Evolutionary conservation across 2,797 vertebrate genomes (phyloP).

Genomic region (Neosalanx taihuensis): DNA sequence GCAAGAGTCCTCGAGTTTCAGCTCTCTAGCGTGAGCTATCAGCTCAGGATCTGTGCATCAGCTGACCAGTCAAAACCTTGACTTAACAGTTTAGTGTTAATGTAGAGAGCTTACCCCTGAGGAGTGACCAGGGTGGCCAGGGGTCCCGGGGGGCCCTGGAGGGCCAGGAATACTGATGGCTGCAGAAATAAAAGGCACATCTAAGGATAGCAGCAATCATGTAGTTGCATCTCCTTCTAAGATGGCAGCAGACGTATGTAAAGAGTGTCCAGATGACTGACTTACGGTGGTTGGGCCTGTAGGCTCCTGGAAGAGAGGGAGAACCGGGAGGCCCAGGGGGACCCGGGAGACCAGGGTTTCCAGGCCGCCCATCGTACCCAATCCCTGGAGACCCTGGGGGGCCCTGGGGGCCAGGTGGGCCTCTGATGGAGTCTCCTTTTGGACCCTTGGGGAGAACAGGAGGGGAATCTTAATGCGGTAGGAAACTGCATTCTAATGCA

Average conservation of each 20-base stretch:
- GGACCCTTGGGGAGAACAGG: slow-evolving; percentile 69
- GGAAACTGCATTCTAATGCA: neutral
- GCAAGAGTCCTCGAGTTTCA: neutral
- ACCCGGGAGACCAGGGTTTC: slow-evolving; percentile 75
- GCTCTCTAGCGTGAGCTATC: neutral
- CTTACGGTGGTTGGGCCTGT: slow-evolving; percentile 69
- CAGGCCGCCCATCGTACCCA: slow-evolving; percentile 82
- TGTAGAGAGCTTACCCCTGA: slow-evolving; percentile 72
- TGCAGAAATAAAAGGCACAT: slow-evolving; percentile 40
- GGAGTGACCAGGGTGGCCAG: slow-evolving; percentile 64
- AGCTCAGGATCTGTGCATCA: too few species aligned
- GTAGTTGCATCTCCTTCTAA: neutral
- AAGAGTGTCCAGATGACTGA: neutral
- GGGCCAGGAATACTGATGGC: slow-evolving; percentile 86
- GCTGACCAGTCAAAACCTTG: too few species aligned
- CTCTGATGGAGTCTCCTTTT: slow-evolving; percentile 79
- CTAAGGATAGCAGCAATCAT: neutral
- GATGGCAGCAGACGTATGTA: too few species aligned
- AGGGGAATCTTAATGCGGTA: neutral
- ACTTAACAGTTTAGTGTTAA: too few species aligned
- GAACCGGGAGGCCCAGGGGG: slow-evolving; percentile 76
- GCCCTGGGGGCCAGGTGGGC: slow-evolving; percentile 69
- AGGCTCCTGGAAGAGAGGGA: slow-evolving; percentile 58
- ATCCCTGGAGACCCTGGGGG: slow-evolving; percentile 73
- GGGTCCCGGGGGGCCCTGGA: slow-evolving; percentile 80